phyloP scores from a whole-genome alignment of 2,113 vertebrate species.

The Labrus mixtus region DNA sequence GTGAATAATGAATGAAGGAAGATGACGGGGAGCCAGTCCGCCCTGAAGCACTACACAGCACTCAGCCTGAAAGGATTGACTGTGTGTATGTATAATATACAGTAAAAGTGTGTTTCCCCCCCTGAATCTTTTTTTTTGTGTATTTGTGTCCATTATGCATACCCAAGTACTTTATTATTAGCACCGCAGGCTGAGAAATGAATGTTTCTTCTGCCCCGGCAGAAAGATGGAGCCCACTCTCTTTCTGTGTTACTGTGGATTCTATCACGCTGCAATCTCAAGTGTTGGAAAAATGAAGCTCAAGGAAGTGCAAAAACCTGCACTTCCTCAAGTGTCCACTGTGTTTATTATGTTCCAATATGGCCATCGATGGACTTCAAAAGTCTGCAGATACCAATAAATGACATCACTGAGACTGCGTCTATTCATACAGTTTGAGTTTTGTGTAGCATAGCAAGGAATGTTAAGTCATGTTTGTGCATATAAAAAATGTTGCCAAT shows the following conservation, averaged over 20 bases:
- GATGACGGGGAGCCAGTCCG: conserved; percentile 49
- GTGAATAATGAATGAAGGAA: conserved; percentile 79
- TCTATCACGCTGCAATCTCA: background rate
- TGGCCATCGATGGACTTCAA: too few species aligned
- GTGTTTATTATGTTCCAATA: too few species aligned
- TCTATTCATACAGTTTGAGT: too few species aligned
- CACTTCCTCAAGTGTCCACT: too few species aligned
- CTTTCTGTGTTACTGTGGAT: conserved; percentile 18
- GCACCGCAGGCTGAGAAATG: background rate
- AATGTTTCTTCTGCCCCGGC: background rate
- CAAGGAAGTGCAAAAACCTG: too few species aligned
- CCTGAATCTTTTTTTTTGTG: conserved; percentile 17
- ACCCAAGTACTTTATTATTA: conserved; percentile 23
- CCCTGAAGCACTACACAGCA: conserved; percentile 38
- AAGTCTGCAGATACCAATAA: too few species aligned
- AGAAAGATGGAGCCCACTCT: conserved; percentile 19
- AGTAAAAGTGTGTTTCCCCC: conserved; percentile 1
- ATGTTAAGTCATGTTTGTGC: too few species aligned
- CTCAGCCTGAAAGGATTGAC: conserved; percentile 10
- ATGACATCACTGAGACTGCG: too few species aligned
- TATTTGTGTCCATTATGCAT: conserved; percentile 16
- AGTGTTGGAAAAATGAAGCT: too few species aligned
- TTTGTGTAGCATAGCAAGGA: too few species aligned
- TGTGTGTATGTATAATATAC: background rate
- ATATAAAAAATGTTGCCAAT: too few species aligned